Evolutionary conservation across 1,140 invertebrate genomes (phyloP).

Genomic region (Triops cancriformis): DNA sequence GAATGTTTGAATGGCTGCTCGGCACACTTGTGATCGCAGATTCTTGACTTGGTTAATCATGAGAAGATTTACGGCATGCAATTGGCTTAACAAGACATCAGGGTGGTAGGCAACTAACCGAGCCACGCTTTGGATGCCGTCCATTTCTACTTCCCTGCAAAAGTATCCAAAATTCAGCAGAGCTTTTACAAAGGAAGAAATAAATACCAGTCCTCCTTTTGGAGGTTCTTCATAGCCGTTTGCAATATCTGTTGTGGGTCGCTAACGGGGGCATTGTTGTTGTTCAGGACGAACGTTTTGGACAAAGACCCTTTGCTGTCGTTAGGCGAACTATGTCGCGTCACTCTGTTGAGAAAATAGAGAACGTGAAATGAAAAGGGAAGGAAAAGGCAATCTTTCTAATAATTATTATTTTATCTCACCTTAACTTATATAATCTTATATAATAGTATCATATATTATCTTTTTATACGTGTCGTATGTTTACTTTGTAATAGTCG

Average conservation of each 20-base stretch:
- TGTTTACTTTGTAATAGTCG: too few relatives aligned
- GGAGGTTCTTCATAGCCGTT: constrained; percentile 2
- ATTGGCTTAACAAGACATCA: constrained; percentile 49
- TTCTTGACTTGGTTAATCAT: constrained; percentile 69
- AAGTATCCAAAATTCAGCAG: constrained; percentile 24
- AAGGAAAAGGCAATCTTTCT: too few relatives aligned
- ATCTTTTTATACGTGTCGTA: too few relatives aligned
- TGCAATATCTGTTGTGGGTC: constrained; percentile 17
- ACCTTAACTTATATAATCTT: too few relatives aligned
- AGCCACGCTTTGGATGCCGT: constrained; percentile 62
- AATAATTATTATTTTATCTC: too few relatives aligned
- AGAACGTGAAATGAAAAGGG: not conserved
- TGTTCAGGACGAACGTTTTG: not conserved
- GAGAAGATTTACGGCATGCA: constrained; percentile 56
- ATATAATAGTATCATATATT: too few relatives aligned
- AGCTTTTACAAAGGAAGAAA: not conserved
- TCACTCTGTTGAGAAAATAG: not conserved
- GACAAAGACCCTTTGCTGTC: not conserved
- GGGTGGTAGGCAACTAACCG: constrained; percentile 61
- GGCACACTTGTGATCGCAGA: constrained; percentile 79
- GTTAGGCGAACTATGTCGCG: not conserved
- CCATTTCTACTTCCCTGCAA: constrained; percentile 67
- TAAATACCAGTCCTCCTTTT: constrained; percentile 4
- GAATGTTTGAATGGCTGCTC: constrained; percentile 69
- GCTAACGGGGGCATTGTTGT: not conserved